Evolutionary conservation across 2,888 invertebrate genomes (phyloP).

Genomic region (Limnephilus auricula): DNA sequence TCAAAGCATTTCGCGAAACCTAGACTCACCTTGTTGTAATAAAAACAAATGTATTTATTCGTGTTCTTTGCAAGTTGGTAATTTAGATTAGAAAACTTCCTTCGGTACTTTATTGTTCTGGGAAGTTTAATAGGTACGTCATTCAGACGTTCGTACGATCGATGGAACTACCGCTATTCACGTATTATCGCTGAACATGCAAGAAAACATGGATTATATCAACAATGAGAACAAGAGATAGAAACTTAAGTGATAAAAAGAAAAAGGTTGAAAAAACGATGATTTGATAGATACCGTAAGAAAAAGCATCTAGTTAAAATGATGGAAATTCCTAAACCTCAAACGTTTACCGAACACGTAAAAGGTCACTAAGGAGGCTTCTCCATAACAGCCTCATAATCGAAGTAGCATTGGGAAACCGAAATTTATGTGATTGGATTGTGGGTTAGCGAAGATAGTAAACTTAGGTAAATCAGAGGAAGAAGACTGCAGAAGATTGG

Average conservation of each 20-base stretch:
- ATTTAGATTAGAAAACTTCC: not conserved
- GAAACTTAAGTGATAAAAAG: not conserved
- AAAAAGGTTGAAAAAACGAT: not conserved
- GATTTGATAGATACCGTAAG: not conserved
- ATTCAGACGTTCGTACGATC: not conserved
- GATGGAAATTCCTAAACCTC: not conserved
- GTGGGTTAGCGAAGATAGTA: not conserved
- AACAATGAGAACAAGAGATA: not conserved
- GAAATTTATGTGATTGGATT: not conserved
- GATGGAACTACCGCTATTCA: not conserved
- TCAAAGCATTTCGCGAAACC: not conserved
- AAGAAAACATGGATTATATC: not conserved
- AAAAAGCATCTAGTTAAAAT: not conserved
- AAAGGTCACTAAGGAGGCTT: not conserved
- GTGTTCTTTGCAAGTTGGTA: not conserved
- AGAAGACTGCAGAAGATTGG: too few species aligned
- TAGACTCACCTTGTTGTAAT: not conserved
- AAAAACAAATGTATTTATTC: constrained; percentile 2
- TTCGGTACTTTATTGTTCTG: not conserved
- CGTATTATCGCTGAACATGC: not conserved
- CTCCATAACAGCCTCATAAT: not conserved
- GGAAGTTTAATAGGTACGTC: not conserved
- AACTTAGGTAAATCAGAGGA: too few species aligned
- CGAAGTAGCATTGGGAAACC: not conserved
- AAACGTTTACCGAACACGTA: not conserved